These are phyloP conservation scores for Drosophila peninsularis DNA, from an alignment of 2,888 invertebrate genomes.

Conservation along the genomic window DNA sequence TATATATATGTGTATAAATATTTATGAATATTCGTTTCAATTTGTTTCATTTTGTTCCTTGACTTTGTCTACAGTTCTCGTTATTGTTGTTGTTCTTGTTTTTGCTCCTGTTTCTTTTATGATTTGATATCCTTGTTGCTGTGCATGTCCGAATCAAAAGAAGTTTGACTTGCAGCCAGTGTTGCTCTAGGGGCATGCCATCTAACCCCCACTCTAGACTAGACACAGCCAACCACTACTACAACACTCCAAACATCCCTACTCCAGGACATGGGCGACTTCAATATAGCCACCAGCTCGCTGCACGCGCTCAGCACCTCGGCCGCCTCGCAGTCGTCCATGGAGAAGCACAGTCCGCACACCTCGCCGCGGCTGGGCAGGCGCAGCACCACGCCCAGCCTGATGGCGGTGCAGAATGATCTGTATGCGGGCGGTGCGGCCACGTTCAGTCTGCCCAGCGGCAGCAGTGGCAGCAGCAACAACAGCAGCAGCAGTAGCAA, in stretches of 20 bases:
- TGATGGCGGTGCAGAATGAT: conserved; percentile 84
- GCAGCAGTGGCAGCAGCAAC: conserved; percentile 50
- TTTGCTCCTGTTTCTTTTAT: conserved; percentile 33
- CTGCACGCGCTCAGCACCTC: conserved; percentile 86
- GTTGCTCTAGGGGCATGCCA: conserved; percentile 57
- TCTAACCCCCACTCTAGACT: conserved; percentile 30
- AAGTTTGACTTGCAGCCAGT: conserved; percentile 43
- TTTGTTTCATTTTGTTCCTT: conserved; percentile 54
- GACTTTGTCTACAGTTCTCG: conserved; percentile 34
- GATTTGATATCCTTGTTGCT: conserved; percentile 36
- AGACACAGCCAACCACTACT: conserved; percentile 13
- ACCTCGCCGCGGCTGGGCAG: conserved; percentile 87
- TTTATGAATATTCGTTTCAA: conserved; percentile 63
- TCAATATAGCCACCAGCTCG: conserved; percentile 88
- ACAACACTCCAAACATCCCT: conserved; percentile 6
- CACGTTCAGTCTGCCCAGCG: conserved; percentile 73
- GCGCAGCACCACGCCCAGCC: conserved; percentile 83
- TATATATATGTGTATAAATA: conserved; percentile 66
- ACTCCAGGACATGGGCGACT: conserved; percentile 86
- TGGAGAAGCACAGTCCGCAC: conserved; percentile 86
- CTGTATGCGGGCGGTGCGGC: conserved; percentile 80
- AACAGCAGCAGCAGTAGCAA: conserved; percentile 26
- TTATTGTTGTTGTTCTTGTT: conserved; percentile 40
- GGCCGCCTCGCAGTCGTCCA: conserved; percentile 53
- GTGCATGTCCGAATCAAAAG: conserved; percentile 52